Percentiles rank a stretch among this genome's conserved stretches.
Conservation (phyloP, 2,113 vertebrate species). For the Haemorhous mexicanus region DNA sequence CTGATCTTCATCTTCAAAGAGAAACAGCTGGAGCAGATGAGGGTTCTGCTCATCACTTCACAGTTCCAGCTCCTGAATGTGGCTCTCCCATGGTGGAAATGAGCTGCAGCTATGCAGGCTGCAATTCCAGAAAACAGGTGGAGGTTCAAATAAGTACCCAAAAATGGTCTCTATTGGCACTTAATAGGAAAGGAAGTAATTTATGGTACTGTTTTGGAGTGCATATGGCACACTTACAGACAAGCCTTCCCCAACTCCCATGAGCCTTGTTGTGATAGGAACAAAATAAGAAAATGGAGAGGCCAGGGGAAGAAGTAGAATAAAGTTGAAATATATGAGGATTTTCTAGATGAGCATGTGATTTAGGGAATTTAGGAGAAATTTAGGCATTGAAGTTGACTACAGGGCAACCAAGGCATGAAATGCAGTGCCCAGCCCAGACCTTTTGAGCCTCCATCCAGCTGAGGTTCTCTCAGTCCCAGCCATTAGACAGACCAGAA, state of each 20-base stretch:
- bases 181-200: background rate
- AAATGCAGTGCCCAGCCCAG: background rate
- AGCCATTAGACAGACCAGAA: background rate
- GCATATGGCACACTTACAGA: background rate
- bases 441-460: background rate
- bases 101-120: background rate
- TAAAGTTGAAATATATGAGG: background rate
- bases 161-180: background rate
- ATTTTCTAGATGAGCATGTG: background rate
- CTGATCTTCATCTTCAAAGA: conserved; percentile 69
- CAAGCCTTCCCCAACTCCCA: background rate
- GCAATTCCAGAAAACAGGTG: background rate
- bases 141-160: background rate
- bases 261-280: too few species aligned
- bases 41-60: conserved; percentile 30
- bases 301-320: background rate
- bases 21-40: conserved; percentile 49
- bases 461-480: background rate
- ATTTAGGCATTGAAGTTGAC: background rate
- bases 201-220: background rate
- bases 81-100: background rate
- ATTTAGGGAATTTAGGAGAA: background rate
- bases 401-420: background rate
- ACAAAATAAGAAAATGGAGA: background rate
- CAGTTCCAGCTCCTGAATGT: background rate